Base-by-base conservation (phyloP, 2,888 invertebrate genomes). In the Stegana nigrithorax region DNA sequence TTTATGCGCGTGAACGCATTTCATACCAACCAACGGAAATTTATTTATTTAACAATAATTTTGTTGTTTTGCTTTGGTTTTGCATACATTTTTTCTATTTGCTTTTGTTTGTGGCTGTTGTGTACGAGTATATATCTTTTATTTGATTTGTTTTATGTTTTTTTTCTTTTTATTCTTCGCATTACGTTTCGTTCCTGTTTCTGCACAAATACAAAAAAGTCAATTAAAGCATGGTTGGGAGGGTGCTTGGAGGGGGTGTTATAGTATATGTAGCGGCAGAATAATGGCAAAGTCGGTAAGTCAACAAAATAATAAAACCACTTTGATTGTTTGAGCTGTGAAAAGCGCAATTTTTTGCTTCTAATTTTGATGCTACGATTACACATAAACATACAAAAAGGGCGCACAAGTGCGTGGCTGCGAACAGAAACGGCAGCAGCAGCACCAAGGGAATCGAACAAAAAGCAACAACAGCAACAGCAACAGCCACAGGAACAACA, bases 191-290 rank as follows among this genome's bases (percentile, higher is more conserved):
- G 36, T 55, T 55, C 8, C 8, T 32, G 12, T 55, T 55, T 32
- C 8, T 55, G 53, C 23, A 36, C 36, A 55, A 55, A 55, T 19
- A 36, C 21, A 36, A 32, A n/a, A n/a, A 32, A 32, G 53, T 53
- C 32, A 53, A 53, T 32, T 53, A 53, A 32, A 32, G 19, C 29
- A 17, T 39, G n/a, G n/a, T n/a, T n/a, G n/a, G n/a, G n/a, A n/a
- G n/a, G n/a, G n/a, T n/a, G n/a, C n/a, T n/a, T n/a, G n/a, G n/a
- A n/a, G n/a, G n/a, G n/a, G n/a, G n/a, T n/a, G n/a, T n/a, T n/a
- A n/a, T n/a, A n/a, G n/a, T n/a, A n/a, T n/a, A n/a, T n/a, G n/a
- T n/a, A n/a, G n/a, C n/a, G 17, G 17, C n/a, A 39, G 17, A 39
- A 39, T 39, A 39, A 39, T 39, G 39, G 17, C 39, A 39, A 39